phyloP scores from a whole-genome alignment of 2,113 vertebrate genomes.

The Anarrhichthys ocellatus region DNA sequence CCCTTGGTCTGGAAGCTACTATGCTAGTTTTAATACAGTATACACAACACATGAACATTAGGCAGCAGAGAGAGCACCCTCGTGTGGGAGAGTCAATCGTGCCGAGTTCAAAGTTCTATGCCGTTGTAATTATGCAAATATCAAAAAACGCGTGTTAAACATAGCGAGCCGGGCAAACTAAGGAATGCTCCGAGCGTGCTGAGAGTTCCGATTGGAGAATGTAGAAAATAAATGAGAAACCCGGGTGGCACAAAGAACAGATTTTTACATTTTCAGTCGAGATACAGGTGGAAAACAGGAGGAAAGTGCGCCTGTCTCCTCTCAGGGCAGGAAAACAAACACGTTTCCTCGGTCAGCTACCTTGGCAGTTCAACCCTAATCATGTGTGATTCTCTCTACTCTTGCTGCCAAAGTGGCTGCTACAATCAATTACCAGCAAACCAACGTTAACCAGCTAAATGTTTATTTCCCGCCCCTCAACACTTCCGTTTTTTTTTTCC shows the following conservation, averaged over 20 bases:
- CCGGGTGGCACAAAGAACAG: conserved; percentile 51
- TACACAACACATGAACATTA: conserved; percentile 44
- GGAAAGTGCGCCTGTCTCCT: not conserved
- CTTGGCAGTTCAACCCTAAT: conserved; percentile 30
- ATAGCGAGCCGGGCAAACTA: not conserved
- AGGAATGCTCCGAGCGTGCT: not conserved
- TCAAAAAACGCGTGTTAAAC: not conserved
- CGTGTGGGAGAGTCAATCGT: not conserved
- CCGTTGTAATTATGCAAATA: not conserved
- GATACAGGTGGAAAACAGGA: conserved; percentile 48
- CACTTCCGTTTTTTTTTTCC: not conserved
- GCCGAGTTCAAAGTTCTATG: not conserved
- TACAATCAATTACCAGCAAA: conserved; percentile 21
- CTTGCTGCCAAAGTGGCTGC: conserved; percentile 46
- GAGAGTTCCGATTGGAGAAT: conserved; percentile 19
- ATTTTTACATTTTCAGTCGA: conserved; percentile 19
- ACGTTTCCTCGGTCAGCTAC: conserved; percentile 35
- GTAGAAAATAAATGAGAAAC: conserved; percentile 38
- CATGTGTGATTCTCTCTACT: not conserved
- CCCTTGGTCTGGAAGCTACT: conserved; percentile 35
- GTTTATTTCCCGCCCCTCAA: conserved; percentile 53
- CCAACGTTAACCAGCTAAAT: conserved; percentile 32
- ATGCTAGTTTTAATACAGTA: conserved; percentile 53
- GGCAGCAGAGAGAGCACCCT: not conserved
- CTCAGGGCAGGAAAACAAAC: conserved; percentile 62